Evolutionary conservation across 1,140 invertebrate species (phyloP).

Genomic region (Gerris buenoi): DNA sequence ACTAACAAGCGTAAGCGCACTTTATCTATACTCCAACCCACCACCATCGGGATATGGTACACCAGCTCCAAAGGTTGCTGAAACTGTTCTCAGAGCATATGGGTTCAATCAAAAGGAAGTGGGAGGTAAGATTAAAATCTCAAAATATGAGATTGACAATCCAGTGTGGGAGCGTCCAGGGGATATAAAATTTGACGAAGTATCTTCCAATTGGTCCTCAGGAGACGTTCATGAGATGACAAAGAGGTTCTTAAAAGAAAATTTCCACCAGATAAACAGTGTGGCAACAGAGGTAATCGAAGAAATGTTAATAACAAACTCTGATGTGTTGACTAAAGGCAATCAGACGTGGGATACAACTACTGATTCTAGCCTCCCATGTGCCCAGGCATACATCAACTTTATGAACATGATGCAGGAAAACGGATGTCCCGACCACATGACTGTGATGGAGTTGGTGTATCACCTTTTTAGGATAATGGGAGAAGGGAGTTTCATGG

Average conservation of each 20-base stretch:
- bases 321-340: neutral
- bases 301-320: neutral
- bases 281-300: neutral
- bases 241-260: neutral
- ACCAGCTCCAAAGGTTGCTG: constrained; percentile 3
- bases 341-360: constrained; percentile 2
- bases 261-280: neutral
- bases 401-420: neutral
- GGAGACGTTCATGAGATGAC: neutral
- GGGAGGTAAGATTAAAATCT: neutral
- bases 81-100: neutral
- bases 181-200: neutral
- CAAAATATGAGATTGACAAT: neutral
- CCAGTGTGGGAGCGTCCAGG: too few relatives aligned
- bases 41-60: neutral
- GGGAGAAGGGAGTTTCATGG: too few relatives aligned
- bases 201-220: neutral
- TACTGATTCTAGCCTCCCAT: neutral
- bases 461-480: neutral
- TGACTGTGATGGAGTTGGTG: neutral
- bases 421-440: neutral
- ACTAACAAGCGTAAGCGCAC: too few relatives aligned
- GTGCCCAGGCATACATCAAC: neutral
- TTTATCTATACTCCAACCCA: constrained; percentile 4
- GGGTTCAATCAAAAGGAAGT: neutral